These are phyloP conservation scores for Stratiomys singularior DNA, from an alignment of 2,888 invertebrate genomes.

Conservation along the genomic window DNA sequence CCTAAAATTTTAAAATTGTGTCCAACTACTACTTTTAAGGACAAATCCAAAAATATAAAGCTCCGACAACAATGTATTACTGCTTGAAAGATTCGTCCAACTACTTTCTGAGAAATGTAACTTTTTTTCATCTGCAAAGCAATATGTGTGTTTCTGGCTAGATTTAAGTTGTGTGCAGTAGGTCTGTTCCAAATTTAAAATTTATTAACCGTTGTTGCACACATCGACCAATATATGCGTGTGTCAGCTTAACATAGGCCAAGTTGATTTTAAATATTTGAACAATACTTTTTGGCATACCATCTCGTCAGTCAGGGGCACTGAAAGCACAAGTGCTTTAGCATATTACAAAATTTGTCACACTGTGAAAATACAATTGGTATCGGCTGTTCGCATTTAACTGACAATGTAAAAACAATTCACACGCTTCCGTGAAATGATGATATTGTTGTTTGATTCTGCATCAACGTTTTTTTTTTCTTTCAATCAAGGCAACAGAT, in stretches of 20 bases:
- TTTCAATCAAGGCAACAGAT: too few species aligned
- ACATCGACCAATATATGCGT: not conserved
- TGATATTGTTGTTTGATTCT: not conserved
- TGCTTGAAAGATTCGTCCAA: too few species aligned
- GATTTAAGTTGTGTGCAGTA: too few species aligned
- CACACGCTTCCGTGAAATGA: slow-evolving; percentile 1
- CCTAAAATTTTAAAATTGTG: too few species aligned
- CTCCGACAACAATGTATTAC: too few species aligned
- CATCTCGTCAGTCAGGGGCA: slow-evolving; percentile 1
- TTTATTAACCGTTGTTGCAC: not conserved
- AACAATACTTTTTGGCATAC: not conserved
- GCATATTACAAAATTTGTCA: not conserved
- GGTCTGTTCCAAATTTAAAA: slow-evolving; percentile 9
- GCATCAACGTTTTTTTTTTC: not conserved
- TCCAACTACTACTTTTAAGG: too few species aligned
- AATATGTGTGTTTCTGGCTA: too few species aligned
- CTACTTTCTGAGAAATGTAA: too few species aligned
- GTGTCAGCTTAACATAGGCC: not conserved
- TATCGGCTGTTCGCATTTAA: not conserved
- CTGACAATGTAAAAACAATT: slow-evolving; percentile 7
- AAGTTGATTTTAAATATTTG: not conserved
- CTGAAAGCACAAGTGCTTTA: slow-evolving; percentile 24
- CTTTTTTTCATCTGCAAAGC: too few species aligned
- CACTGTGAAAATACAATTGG: slow-evolving; percentile 7
- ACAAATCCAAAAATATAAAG: too few species aligned